Evolutionary conservation across 2,113 vertebrate genomes (phyloP), one percentile per base, ranked within the genome.

Genomic region (Pollimyrus isidori): DNA sequence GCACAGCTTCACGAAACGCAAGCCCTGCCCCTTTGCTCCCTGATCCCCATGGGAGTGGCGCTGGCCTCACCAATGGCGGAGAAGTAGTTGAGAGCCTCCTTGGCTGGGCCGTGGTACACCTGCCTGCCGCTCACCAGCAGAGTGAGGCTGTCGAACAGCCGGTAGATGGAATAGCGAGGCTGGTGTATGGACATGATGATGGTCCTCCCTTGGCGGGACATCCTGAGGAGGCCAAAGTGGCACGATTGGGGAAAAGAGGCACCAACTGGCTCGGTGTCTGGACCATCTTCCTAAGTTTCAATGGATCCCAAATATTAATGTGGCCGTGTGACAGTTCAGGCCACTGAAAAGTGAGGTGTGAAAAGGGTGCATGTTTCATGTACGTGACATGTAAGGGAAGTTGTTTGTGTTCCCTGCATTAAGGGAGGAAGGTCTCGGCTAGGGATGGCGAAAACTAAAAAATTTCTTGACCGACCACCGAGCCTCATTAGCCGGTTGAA

Each of bases 181-280:
- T 99, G 98, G 91, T 99, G 98, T 92, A 99, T 99, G 91, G 98
- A 99, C 91, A 99, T 95, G 92, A 99, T 98, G 76, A 99, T 97
- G 42, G 97, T 98, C 89, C 95, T 97, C 0, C 98, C 97, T 48
- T 95, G 92, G 50, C 92, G 94, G 0, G 95, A 94, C 97, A 99
- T 97, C 93, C 97, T 99, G 89, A 84, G 85, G 62, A 17, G 84
- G 1, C 73, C 1, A 88, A 1, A 1, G 17, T 42, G 15, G 73
- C 42, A 46, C 1, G 48, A n/a, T 48, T 23, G n/a, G 42, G 7
- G 45, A 46, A 23, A 21, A 84, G 82, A 23, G 45, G 42, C 45
- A 48, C 45, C 19, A 69, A 69, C n/a, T 13, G 26, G 62, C 62
- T 69, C n/a, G 1, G 10, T 30, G 23, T 11, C 62, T 26, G n/a